phyloP scores from a whole-genome alignment of 2,888 invertebrate genomes.

The Drosophila rellima region DNA sequence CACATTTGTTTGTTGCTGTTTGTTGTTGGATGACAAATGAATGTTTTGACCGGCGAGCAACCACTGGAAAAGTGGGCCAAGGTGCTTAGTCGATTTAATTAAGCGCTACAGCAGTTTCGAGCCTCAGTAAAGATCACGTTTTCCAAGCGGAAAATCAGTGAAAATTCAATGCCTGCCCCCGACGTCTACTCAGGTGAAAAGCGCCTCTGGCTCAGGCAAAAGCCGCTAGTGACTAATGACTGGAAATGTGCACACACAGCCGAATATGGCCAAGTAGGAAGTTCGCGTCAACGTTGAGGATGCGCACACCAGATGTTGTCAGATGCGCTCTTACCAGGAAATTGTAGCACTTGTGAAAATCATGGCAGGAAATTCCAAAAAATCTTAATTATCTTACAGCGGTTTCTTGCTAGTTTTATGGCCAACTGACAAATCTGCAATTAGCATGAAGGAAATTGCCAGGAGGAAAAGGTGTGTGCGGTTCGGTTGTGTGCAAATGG shows the following conservation, averaged over 20 bases:
- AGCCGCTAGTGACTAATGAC: constrained; percentile 66
- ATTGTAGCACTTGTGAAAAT: constrained; percentile 62
- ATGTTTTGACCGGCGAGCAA: constrained; percentile 18
- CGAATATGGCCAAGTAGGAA: constrained; percentile 65
- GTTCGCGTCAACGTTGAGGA: constrained; percentile 49
- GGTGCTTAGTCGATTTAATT: constrained; percentile 77
- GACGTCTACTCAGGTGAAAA: constrained; percentile 51
- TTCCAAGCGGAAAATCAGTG: constrained; percentile 58
- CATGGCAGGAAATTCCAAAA: constrained; percentile 69
- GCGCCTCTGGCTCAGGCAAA: constrained; percentile 52
- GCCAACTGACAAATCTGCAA: constrained; percentile 35
- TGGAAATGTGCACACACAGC: constrained; percentile 42
- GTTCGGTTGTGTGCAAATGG: constrained; percentile 3
- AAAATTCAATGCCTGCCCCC: constrained; percentile 28
- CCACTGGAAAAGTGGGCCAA: constrained; percentile 70
- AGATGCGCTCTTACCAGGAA: constrained; percentile 59
- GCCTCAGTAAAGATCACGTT: constrained; percentile 62
- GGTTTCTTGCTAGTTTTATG: constrained; percentile 39
- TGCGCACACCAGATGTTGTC: constrained; percentile 53
- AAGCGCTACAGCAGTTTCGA: constrained; percentile 54
- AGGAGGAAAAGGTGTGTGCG: not conserved
- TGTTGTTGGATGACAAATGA: constrained; percentile 19
- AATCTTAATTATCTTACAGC: constrained; percentile 61
- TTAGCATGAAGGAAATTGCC: constrained; percentile 53
- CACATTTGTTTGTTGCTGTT: constrained; percentile 49